Base-by-base conservation (phyloP, 2,797 vertebrate genomes). In the Coendou prehensilis region DNA sequence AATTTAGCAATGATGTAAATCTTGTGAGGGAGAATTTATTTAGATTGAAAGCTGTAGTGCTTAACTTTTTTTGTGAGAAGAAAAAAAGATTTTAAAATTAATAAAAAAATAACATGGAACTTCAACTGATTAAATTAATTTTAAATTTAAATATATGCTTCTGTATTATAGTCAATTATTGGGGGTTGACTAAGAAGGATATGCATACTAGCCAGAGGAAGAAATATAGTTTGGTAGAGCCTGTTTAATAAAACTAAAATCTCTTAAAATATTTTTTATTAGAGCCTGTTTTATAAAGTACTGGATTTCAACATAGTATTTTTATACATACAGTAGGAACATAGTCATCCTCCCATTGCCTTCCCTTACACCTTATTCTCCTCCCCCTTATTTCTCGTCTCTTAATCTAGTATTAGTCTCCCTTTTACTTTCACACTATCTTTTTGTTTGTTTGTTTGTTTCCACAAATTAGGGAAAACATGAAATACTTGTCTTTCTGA, bases 1-100 rank as follows among this genome's bases (percentile, higher is more conserved):
- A 96, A 92, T 37, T 67, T 89, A 86, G 78, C 71, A 84, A 63
- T 67, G 33, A 57, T 37, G 4, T 90, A 87, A 92, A 81, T 89
- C 56, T 45, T 84, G n/a, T 95, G 88, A 87, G 59, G 45, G 14
- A 81, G 33, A 50, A 81, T 79, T 94, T 59, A 47, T 75, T 73
- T 69, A 76, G 78, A 76, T 17, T 67, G 54, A 87, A 52, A 41
- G 4, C 61, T 71, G 9, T 28, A 92, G 61, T n/a, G 75, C 33
- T 83, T 92, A 92, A 83, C 37, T 64, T 76, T 90, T 33, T 52
- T 89, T 89, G 37, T 59, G 47, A 86, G 13, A 6, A 54, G 22
- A 33, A 33, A 20, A 86, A 28, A 67, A 67, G 28, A 89, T 89
- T 92, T 85, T 82, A 82, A 95, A 94, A 47, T 75, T 64, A 84